phyloP scores from a whole-genome alignment of 2,113 vertebrate species.

The Scomber colias region DNA sequence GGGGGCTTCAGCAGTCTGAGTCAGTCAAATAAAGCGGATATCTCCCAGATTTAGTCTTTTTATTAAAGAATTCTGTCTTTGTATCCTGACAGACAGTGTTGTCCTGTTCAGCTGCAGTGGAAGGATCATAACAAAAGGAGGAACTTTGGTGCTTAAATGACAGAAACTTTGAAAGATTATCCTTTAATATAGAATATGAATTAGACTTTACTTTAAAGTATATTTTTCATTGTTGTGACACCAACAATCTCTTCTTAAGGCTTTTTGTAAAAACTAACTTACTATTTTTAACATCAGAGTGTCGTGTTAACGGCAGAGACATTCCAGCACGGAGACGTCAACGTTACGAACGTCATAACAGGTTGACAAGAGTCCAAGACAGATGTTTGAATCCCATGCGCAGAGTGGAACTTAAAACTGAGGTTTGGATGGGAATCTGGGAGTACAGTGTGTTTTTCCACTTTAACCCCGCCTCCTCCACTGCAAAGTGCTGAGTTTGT shows the following conservation, averaged over 20 bases:
- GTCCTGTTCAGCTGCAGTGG: no score
- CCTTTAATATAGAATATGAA: neutral
- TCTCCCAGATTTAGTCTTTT: no score
- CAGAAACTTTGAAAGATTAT: no score
- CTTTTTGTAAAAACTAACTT: neutral
- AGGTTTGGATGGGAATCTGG: slow-evolving; percentile 55
- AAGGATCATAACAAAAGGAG: no score
- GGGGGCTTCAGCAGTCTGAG: no score
- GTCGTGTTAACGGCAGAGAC: slow-evolving; percentile 26
- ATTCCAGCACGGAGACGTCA: slow-evolving; percentile 51
- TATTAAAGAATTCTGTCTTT: no score
- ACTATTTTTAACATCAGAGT: slow-evolving; percentile 57
- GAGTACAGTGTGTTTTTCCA: slow-evolving; percentile 46
- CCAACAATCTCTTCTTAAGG: neutral
- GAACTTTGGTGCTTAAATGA: no score
- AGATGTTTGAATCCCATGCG: slow-evolving; percentile 58
- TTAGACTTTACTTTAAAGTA: slow-evolving; percentile 6
- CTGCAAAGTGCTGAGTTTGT: slow-evolving; percentile 13
- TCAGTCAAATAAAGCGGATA: no score
- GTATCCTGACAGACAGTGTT: no score
- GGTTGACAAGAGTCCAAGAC: slow-evolving; percentile 68
- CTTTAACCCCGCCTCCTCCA: slow-evolving; percentile 6
- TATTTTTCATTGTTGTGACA: slow-evolving; percentile 6
- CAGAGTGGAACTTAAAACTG: slow-evolving; percentile 32
- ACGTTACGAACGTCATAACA: slow-evolving; percentile 58